These are phyloP conservation scores for Falcaria lacertinaria DNA, from an alignment of 2,888 invertebrate species.

Conservation along the genomic window DNA sequence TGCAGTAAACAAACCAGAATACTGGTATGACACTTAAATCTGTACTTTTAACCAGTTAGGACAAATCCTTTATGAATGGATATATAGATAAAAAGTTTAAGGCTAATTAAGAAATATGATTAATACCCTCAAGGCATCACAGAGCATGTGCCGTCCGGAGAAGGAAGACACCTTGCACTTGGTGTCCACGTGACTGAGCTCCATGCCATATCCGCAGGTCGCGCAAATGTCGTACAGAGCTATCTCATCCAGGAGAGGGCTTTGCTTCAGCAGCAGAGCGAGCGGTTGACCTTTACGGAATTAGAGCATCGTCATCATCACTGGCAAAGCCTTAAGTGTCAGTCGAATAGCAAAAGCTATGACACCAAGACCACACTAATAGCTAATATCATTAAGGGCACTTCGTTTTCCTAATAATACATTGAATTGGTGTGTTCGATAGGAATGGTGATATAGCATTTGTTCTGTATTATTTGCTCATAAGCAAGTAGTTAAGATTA, in stretches of 20 bases:
- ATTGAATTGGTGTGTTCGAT: too few relatives aligned
- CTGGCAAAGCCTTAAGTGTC: neutral
- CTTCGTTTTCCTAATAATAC: too few relatives aligned
- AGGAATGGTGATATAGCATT: too few relatives aligned
- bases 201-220: slow-evolving; percentile 69
- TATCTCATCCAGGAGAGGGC: slow-evolving; percentile 66
- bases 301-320: neutral
- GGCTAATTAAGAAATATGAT: neutral
- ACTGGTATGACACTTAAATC: too few relatives aligned
- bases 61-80: neutral
- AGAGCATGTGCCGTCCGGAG: slow-evolving; percentile 63
- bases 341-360: too few relatives aligned
- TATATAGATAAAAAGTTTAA: slow-evolving; percentile 1
- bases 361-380: too few relatives aligned
- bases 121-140: slow-evolving; percentile 53
- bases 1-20: too few relatives aligned
- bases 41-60: neutral
- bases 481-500: too few relatives aligned
- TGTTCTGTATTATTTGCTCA: too few relatives aligned
- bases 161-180: slow-evolving; percentile 65
- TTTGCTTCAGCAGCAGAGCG: slow-evolving; percentile 66
- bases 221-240: slow-evolving; percentile 61
- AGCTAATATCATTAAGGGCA: too few relatives aligned
- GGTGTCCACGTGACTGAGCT: slow-evolving; percentile 70
- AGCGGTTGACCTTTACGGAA: slow-evolving; percentile 57